Conservation (phyloP, 1,140 invertebrate species). For the Sitophilus oryzae region DNA sequence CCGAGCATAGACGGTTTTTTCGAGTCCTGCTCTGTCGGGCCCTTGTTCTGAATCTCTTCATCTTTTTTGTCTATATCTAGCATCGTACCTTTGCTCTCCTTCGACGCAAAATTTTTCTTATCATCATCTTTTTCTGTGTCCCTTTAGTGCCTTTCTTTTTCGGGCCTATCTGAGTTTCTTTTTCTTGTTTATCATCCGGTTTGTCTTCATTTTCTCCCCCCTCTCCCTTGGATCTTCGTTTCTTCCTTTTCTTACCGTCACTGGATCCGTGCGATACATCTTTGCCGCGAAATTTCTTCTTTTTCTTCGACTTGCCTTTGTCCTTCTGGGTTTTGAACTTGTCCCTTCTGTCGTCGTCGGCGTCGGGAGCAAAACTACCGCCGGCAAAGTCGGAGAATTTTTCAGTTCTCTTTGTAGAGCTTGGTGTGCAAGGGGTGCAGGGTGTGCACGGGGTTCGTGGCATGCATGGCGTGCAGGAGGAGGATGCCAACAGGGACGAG, state of each 20-base stretch:
- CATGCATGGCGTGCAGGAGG: neutral
- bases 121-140: neutral
- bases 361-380: neutral
- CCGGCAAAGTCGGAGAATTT: slow-evolving; percentile 15
- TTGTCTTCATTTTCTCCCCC: neutral
- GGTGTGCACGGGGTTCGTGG: neutral
- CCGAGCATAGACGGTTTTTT: too few relatives aligned
- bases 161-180: neutral
- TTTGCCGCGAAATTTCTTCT: slow-evolving; percentile 1
- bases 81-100: too few relatives aligned
- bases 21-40: too few relatives aligned
- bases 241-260: neutral
- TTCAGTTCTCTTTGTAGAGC: slow-evolving; percentile 8
- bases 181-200: neutral
- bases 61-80: too few relatives aligned
- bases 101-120: neutral
- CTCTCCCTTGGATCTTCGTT: neutral
- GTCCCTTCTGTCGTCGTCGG: neutral
- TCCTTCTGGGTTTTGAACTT: neutral
- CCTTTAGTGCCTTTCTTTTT: neutral
- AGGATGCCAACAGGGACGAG: neutral
- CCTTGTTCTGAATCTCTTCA: too few relatives aligned
- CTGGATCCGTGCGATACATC: neutral
- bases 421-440: neutral
- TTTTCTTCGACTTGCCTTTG: neutral